These are phyloP conservation scores for Clarias macrocephalus DNA, from an alignment of 2,113 vertebrate species.

Conservation along the genomic window DNA sequence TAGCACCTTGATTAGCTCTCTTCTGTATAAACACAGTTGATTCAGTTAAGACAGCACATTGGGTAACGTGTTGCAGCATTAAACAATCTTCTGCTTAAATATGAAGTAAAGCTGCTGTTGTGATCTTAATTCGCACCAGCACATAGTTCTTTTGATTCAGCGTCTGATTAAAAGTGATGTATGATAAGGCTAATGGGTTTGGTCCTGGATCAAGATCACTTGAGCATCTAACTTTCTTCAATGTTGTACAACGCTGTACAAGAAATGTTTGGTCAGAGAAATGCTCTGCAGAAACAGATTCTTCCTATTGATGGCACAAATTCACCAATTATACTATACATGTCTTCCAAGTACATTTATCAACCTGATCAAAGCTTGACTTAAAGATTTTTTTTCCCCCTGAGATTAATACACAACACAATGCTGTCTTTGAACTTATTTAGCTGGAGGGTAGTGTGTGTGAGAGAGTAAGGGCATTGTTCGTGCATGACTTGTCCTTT, in stretches of 20 bases:
- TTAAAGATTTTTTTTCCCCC: neutral
- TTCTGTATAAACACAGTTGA: neutral
- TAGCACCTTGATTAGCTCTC: neutral
- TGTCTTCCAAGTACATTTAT: neutral
- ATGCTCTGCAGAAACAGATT: neutral
- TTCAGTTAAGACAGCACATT: slow-evolving; percentile 22
- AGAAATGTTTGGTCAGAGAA: neutral
- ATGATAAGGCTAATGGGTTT: neutral
- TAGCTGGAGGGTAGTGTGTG: slow-evolving; percentile 7
- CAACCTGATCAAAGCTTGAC: neutral
- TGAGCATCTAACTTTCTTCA: neutral
- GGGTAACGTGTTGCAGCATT: neutral
- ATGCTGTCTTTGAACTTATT: slow-evolving; percentile 18
- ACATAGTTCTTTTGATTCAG: neutral
- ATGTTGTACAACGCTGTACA: neutral
- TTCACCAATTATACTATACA: neutral
- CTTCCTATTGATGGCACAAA: neutral
- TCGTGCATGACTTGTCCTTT: neutral
- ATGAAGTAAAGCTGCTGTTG: slow-evolving; percentile 1
- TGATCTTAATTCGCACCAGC: neutral
- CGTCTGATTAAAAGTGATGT: neutral
- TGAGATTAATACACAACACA: slow-evolving; percentile 27
- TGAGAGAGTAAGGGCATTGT: slow-evolving; percentile 22
- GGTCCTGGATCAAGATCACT: neutral
- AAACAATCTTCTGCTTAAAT: neutral